Evolutionary conservation across 2,113 vertebrate species (phyloP).

Genomic region (Lophius piscatorius): DNA sequence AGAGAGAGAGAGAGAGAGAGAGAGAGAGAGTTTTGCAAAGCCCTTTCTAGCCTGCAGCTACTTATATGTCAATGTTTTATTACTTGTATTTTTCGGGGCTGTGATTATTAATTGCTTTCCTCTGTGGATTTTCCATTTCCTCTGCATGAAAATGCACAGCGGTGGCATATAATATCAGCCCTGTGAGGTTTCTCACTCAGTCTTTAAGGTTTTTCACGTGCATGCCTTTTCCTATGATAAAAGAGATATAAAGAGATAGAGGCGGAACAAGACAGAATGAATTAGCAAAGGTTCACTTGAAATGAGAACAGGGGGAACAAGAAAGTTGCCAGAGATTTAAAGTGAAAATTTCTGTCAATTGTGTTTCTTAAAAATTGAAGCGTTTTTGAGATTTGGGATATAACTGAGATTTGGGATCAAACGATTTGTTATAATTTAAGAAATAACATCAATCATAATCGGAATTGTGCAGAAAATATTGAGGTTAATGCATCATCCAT

Average conservation of each 20-base stretch:
- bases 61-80: slow-evolving; percentile 2
- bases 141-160: slow-evolving; percentile 20
- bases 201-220: slow-evolving; percentile 30
- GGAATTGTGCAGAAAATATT: too few species aligned
- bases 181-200: slow-evolving; percentile 7
- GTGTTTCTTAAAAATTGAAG: too few species aligned
- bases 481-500: too few species aligned
- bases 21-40: background rate
- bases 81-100: slow-evolving; percentile 3
- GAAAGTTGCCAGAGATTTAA: too few species aligned
- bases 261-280: background rate
- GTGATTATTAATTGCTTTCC: background rate
- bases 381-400: too few species aligned
- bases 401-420: too few species aligned
- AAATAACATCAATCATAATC: too few species aligned
- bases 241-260: slow-evolving; percentile 12
- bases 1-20: too few species aligned
- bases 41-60: background rate
- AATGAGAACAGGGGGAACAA: too few species aligned
- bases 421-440: too few species aligned
- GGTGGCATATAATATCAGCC: background rate
- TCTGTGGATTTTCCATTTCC: slow-evolving; percentile 12
- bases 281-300: background rate
- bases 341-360: too few species aligned
- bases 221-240: slow-evolving; percentile 21